Percentiles rank a stretch among this genome's conserved stretches.
Evolutionary conservation across 2,888 invertebrate species (phyloP).

Genomic region (Spodoptera littoralis): DNA sequence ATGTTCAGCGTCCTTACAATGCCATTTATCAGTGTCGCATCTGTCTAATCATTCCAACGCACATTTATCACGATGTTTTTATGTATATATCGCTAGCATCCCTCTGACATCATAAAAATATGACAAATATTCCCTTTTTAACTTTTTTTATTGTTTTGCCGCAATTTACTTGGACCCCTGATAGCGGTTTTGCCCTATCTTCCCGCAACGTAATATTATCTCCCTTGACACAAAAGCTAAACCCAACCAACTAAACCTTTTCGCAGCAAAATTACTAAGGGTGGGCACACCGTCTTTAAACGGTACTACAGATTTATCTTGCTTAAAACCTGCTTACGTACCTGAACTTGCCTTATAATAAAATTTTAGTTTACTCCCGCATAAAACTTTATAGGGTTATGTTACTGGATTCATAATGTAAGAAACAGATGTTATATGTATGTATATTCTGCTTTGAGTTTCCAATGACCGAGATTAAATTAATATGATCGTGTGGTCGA

Average conservation of each 20-base stretch:
- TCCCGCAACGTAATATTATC: constrained; percentile 27
- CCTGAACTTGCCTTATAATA: constrained; percentile 34
- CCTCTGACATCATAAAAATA: constrained; percentile 40
- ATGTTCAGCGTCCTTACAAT: constrained; percentile 71
- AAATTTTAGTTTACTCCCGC: constrained; percentile 31
- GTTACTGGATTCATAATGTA: constrained; percentile 7
- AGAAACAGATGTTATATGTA: not conserved
- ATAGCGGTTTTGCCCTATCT: constrained; percentile 23
- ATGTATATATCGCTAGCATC: constrained; percentile 54
- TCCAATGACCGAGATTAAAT: too few relatives aligned
- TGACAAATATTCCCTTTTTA: constrained; percentile 40
- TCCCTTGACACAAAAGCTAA: constrained; percentile 35
- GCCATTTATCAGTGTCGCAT: constrained; percentile 79
- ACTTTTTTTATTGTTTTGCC: constrained; percentile 33
- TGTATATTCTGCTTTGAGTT: too few relatives aligned
- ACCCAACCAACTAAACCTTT: constrained; percentile 26
- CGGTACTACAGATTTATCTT: constrained; percentile 44
- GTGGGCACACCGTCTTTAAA: constrained; percentile 39
- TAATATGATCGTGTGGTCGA: too few relatives aligned
- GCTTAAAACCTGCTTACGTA: constrained; percentile 32
- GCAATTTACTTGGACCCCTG: constrained; percentile 10
- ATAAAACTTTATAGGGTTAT: constrained; percentile 22
- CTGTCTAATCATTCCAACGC: constrained; percentile 76
- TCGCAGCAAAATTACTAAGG: constrained; percentile 37
- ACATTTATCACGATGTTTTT: constrained; percentile 76